Base-by-base conservation (phyloP, 2,797 vertebrate genomes). In the Uromys caudimaculatus region DNA sequence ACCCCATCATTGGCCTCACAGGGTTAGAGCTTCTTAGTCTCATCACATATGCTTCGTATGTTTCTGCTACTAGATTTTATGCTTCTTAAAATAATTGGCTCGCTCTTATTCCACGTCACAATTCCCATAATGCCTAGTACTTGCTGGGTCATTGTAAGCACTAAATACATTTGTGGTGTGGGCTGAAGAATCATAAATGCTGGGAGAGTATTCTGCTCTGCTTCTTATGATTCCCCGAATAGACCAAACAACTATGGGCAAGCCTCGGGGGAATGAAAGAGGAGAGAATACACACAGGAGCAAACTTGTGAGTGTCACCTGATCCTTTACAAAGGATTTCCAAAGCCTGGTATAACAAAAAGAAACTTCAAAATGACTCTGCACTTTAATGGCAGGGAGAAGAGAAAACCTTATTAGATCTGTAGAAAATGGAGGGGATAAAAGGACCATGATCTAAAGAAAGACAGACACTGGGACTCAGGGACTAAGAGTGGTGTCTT, bases 181-280 rank as follows among this genome's bases (percentile, higher is more conserved):
- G 76, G 17, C 38, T 41, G 62, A 69, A 85, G 54, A 77, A 91
- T 89, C 32, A 81, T 24, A 86, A 76, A 67, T 93, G 3, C 47
- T 76, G 21, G 17, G 12, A 84, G 44, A 56, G 78, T 58, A 47
- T 54, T 52, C n/a, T 41, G 92, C 13, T 93, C 35, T 62, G 35
- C 27, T 84, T 97, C 62, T 87, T 69, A 38, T 56, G 50, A n/a
- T 75, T 62, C 38, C 6, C 17, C 78, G 76, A 87, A 47, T 93
- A 88, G 52, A 58, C 23, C 27, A 93, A 93, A 67, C 29, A 52
- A 38, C 71, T 83, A 60, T 10, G 11, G 24, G 24, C 35, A 13
- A 24, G 52, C 52, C 38, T 91, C 1, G 1, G 47, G 6, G 17
- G 21, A 47, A 3, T 44, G 41, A 38, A 62, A 62, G 23, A 58